These are phyloP conservation scores for Poecile montanus DNA, from an alignment of 2,797 vertebrate species.

Conservation along the genomic window DNA sequence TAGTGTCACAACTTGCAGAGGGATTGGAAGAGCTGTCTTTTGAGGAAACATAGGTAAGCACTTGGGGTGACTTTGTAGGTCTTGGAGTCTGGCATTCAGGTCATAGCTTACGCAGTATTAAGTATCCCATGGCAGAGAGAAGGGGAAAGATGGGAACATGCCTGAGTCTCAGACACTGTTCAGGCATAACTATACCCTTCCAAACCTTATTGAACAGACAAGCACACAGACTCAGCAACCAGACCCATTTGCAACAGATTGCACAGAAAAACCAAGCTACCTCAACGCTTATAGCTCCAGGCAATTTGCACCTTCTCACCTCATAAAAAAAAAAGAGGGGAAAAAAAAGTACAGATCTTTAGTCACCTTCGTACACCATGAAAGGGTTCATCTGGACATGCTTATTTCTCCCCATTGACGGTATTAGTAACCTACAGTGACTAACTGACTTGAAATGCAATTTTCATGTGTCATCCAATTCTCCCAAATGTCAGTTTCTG, in stretches of 20 bases:
- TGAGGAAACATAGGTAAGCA: not conserved
- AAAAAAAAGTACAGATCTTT: not conserved
- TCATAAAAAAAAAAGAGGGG: not conserved
- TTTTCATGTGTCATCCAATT: conserved; percentile 25
- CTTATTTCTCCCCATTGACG: not conserved
- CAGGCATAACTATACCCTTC: not conserved
- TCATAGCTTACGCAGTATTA: not conserved
- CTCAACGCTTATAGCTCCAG: not conserved
- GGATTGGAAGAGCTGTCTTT: not conserved
- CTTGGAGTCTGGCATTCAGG: not conserved
- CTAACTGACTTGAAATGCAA: not conserved
- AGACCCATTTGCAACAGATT: not conserved
- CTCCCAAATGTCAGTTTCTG: conserved; percentile 19
- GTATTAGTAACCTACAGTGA: not conserved
- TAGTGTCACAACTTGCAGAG: not conserved
- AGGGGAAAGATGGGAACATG: not conserved
- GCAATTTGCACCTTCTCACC: not conserved
- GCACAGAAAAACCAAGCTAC: not conserved
- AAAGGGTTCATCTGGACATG: not conserved
- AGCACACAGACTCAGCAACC: not conserved
- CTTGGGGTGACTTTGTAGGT: not conserved
- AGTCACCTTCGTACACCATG: not conserved
- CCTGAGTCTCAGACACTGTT: not conserved
- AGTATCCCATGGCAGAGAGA: rapidly evolving
- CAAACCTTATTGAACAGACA: not conserved